phyloP scores from a whole-genome alignment of 2,888 invertebrate species.

The Ariolimax columbianus region DNA sequence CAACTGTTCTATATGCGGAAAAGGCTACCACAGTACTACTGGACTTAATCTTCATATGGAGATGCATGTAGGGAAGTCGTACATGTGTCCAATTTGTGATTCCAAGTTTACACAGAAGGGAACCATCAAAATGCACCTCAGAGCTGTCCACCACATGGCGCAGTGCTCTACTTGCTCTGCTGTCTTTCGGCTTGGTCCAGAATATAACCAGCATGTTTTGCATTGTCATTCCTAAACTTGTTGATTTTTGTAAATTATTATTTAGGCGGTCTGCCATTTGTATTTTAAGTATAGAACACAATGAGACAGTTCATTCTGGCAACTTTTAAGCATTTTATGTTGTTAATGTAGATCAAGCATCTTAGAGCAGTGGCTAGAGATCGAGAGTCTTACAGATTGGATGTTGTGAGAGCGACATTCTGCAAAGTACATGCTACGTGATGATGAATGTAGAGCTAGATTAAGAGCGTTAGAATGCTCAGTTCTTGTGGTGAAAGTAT shows the following conservation, averaged over 20 bases:
- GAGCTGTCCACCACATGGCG: constrained; percentile 30
- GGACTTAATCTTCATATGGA: constrained; percentile 39
- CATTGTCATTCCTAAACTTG: constrained; percentile 29
- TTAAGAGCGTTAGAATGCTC: no score
- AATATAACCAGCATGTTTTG: constrained; percentile 48
- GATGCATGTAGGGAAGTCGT: constrained; percentile 29
- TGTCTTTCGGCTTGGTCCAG: constrained; percentile 42
- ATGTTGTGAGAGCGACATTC: no score
- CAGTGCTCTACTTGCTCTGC: constrained; percentile 37
- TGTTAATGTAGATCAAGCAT: no score
- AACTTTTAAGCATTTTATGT: no score
- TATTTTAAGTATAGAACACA: background rate
- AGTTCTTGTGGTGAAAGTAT: no score
- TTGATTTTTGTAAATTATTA: background rate
- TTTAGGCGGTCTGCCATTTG: background rate
- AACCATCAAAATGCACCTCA: constrained; percentile 34
- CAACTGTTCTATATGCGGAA: constrained; percentile 20
- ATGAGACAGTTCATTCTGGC: background rate
- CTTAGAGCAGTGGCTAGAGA: no score
- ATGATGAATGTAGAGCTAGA: no score
- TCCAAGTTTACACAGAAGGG: constrained; percentile 38
- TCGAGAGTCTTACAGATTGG: no score
- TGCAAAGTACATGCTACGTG: no score
- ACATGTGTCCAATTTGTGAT: constrained; percentile 37
- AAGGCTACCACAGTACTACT: constrained; percentile 24